phyloP scores from a whole-genome alignment of 2,888 invertebrate species.

The Eulithis testata region DNA sequence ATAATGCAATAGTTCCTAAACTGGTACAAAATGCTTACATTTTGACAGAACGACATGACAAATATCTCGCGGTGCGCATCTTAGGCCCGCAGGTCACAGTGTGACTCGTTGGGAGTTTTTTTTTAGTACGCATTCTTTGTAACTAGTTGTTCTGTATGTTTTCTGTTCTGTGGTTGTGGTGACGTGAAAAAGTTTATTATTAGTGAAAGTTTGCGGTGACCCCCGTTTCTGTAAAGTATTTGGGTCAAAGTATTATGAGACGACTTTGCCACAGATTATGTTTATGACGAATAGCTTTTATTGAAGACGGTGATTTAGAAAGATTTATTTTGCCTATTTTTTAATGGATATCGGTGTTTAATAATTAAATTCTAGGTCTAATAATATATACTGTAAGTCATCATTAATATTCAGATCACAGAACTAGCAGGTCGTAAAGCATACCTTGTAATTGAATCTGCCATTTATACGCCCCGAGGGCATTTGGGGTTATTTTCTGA shows the following conservation, averaged over 20 bases:
- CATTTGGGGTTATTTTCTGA: constrained; percentile 8
- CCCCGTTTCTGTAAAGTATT: constrained; percentile 30
- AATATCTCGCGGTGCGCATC: too few relatives aligned
- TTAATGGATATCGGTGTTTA: too few relatives aligned
- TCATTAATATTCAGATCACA: constrained; percentile 43
- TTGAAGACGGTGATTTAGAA: background rate
- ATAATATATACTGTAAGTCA: background rate
- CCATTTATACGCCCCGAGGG: constrained; percentile 40
- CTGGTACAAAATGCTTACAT: too few relatives aligned
- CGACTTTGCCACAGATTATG: constrained; percentile 20
- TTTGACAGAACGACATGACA: too few relatives aligned
- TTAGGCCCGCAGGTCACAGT: too few relatives aligned
- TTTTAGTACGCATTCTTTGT: too few relatives aligned
- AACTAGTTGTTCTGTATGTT: too few relatives aligned
- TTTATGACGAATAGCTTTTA: constrained; percentile 8
- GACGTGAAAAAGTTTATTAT: constrained; percentile 46
- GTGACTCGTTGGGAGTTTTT: too few relatives aligned
- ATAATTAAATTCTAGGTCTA: background rate
- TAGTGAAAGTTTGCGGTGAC: constrained; percentile 41
- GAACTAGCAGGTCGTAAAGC: constrained; percentile 41
- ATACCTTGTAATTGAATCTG: constrained; percentile 44
- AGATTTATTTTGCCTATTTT: too few relatives aligned
- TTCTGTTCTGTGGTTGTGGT: constrained; percentile 16
- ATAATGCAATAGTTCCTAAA: too few relatives aligned
- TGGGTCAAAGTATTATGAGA: constrained; percentile 31